Base-by-base conservation (phyloP, 2,113 vertebrate species). In the Cygnus atratus region DNA sequence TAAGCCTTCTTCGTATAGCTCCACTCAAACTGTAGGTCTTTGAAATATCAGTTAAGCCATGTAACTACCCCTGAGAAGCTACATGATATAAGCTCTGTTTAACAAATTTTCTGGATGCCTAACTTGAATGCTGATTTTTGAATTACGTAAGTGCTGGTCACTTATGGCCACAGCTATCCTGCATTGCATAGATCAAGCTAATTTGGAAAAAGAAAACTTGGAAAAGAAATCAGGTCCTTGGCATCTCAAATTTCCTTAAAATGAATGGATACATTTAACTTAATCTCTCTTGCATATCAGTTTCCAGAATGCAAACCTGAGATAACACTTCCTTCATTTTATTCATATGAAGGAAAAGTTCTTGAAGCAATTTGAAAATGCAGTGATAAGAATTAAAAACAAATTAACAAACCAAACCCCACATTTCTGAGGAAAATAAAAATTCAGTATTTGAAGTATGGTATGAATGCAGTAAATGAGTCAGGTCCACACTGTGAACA, bases 171-270 rank as follows among this genome's bases (percentile, higher is more conserved):
- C 55, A 84, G 57, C 41, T 59, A 84, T 78, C 61, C 61, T 43
- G 17, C 8, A 2, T 65, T 54, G 52, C 43, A 52, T 39, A 78
- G 72, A 95, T 72, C 43, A 84, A 92, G 24, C 3, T 78, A 90
- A 88, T 81, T 93, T 68, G 26, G 46, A 74, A 52, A 57, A 55
- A 29, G 41, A 74, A 52, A 54, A 55, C 41, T 90, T 87, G 83
- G 73, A 95, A 94, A 94, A 96, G 62, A 96, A 95, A 85, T 90
- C 67, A 95, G 44, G 75, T 44, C 35, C 43, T 67, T 48, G 68
- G 61, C 20, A 71, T 67, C 86, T 88, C 73, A 78, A 28, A 71
- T 91, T 93, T 92, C 73, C 22, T n/a, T 29, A 59, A 92, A 88
- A 87, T 78, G 14, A 87, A 84, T 87, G 73, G 37, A 71, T 88